A percentile compares a stretch with the other conserved stretches of the same genome.
These are phyloP conservation scores for Ophion costatus DNA, from an alignment of 2,888 invertebrate genomes.

Conservation along the genomic window DNA sequence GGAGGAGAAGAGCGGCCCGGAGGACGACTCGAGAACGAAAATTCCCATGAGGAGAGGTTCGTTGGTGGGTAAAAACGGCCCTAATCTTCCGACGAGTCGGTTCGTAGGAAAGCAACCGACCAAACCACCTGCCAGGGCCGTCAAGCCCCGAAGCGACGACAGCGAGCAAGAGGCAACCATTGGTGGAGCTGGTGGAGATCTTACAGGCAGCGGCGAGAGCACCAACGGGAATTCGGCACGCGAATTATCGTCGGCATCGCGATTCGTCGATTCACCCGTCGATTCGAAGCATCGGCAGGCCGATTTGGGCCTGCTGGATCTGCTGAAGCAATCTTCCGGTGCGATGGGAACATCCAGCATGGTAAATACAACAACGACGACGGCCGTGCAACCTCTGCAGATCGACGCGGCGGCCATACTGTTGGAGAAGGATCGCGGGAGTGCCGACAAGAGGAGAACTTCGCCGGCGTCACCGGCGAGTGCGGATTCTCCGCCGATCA, in stretches of 20 bases:
- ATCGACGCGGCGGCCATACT: conserved; percentile 76
- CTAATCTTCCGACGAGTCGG: conserved; percentile 47
- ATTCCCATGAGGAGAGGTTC: conserved; percentile 77
- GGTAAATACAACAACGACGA: conserved; percentile 80
- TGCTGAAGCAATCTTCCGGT: conserved; percentile 77
- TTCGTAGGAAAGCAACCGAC: conserved; percentile 45
- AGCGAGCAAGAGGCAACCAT: conserved; percentile 45
- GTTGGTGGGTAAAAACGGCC: conserved; percentile 65
- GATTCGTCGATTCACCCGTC: conserved; percentile 51
- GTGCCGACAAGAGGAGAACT: conserved; percentile 9
- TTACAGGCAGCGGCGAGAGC: conserved; percentile 26
- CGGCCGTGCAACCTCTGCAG: conserved; percentile 80
- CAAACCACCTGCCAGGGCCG: conserved; percentile 40
- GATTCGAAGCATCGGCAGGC: conserved; percentile 56
- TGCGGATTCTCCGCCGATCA: conserved; percentile 13
- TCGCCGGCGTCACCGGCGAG: conserved; percentile 16
- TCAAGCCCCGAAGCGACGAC: conserved; percentile 58
- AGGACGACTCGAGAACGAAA: conserved; percentile 77
- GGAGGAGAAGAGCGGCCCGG: conserved; percentile 43
- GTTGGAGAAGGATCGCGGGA: conserved; percentile 68
- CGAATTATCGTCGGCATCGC: conserved; percentile 47
- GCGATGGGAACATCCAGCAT: conserved; percentile 79
- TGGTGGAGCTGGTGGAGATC: conserved; percentile 16
- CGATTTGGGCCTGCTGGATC: conserved; percentile 73
- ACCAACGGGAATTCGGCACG: conserved; percentile 45